Base-by-base conservation (phyloP, 2,888 invertebrate species). In the Hylaea fasciaria region DNA sequence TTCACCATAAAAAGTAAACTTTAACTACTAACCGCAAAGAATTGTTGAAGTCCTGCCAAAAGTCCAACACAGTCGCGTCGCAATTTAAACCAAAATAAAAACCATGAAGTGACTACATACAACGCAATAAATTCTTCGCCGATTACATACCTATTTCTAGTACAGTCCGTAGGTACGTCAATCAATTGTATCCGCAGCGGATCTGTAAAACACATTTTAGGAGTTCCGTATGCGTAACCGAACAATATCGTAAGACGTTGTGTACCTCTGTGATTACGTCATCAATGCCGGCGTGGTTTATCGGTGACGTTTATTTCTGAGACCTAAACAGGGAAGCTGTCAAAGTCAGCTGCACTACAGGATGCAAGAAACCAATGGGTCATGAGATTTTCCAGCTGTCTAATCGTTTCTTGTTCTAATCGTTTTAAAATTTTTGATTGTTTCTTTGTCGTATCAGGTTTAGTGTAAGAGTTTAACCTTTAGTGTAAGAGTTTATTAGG, bases 171-270 rank as follows among this genome's bases (percentile, higher is more conserved):
- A 41, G 43, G 52, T 58, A 41, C 47, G 52, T 58, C 58, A 58
- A 48, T 53, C 52, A 37, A 0, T 48, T 39, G 48, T 48, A 52
- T 58, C 57, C 47, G 57, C 51, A 35, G 28, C 47, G 57, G 58
- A 48, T 58, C 49, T 44, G 53, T 46, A 45, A 54, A 44, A 40
- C 41, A 41, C 16, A 32, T 32, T 40, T 40, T 49, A 49, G 17
- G 40, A 54, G 46, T 47, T 57, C 57, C 51, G 51, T 22, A 32
- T 41, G 9, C 46, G 41, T 52, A 47, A 52, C 51, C 39, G 17
- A 52, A 37, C 47, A 22, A 47, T 43, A 47, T 40, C 47, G 57
- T 48, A 52, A 52, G 28, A 13, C 39, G n/a, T n/a, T n/a, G n/a
- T 39, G 22, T 9, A 39, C 29, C 9, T 14, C 29, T 10, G 13